A percentile compares a stretch with the other conserved stretches of the same genome.
These are phyloP conservation scores for Felis catus DNA, from an alignment of 2,113 vertebrate species.

Conservation along the genomic window F.catus_Fca126_mat1.0 CM031423.1:76154001-76154500, in stretches of 20 bases:
- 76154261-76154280: neutral
- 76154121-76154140: neutral
- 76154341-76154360: too few species aligned
- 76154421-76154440: conserved; percentile 10
- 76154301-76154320: neutral
- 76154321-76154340: neutral
- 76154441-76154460: conserved; percentile 57
- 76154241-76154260: neutral
- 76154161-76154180: neutral
- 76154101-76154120: neutral
- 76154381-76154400: neutral
- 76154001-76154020: neutral
- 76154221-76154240: neutral
- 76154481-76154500: conserved; percentile 65
- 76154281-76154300: neutral
- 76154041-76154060: neutral
- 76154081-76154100: neutral
- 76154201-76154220: neutral
- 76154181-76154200: neutral
- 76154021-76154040: neutral
- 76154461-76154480: neutral
- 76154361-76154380: neutral
- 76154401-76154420: neutral
- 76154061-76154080: neutral
- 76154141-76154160: neutral